Conservation (phyloP, 2,113 vertebrate species). For the Pholis gunnellus region DNA sequence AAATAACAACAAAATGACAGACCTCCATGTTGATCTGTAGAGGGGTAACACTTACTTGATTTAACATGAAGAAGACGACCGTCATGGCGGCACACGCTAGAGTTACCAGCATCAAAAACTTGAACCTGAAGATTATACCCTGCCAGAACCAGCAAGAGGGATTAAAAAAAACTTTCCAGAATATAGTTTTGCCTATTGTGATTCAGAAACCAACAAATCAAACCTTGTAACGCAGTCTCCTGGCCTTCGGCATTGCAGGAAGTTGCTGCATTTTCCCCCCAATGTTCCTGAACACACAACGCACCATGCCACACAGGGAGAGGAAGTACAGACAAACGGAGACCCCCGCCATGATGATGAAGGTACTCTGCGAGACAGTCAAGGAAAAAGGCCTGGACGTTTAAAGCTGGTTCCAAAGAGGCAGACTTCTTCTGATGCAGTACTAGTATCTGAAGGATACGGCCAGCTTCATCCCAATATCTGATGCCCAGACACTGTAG, state of each 20-base stretch:
- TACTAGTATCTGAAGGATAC: constrained; percentile 86
- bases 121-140: constrained; percentile 64
- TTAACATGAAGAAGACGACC: constrained; percentile 54
- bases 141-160: background rate
- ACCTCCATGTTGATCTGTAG: background rate
- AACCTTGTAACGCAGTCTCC: constrained; percentile 47
- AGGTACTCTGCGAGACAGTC: constrained; percentile 29
- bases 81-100: constrained; percentile 57
- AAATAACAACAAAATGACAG: background rate
- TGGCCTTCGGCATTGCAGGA: constrained; percentile 42
- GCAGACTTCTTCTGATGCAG: background rate
- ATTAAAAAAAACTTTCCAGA: background rate
- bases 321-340: constrained; percentile 60
- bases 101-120: constrained; percentile 61
- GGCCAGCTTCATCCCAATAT: constrained; percentile 88
- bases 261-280: constrained; percentile 50
- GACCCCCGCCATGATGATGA: constrained; percentile 45
- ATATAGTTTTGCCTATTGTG: background rate
- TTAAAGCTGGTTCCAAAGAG: background rate
- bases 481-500: constrained; percentile 94
- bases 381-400: constrained; percentile 10
- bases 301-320: constrained; percentile 56
- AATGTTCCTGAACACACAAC: constrained; percentile 54
- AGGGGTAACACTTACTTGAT: constrained; percentile 37
- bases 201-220: background rate